Evolutionary conservation across 2,113 vertebrate species (phyloP).

Genomic region (Aepyceros melampus): DNA sequence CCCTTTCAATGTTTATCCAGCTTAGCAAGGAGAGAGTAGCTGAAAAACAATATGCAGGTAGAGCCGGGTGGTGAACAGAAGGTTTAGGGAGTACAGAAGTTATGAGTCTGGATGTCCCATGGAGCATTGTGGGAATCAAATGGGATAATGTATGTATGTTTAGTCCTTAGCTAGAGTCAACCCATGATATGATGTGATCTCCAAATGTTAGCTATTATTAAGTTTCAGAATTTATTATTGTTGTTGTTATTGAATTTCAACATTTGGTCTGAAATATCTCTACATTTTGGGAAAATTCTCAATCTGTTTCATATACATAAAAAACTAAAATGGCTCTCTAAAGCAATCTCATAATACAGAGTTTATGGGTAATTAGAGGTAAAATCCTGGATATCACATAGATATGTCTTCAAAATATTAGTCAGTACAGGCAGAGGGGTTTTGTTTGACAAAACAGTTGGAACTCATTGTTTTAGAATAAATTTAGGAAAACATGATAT

Average conservation of each 20-base stretch:
- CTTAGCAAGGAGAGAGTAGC: not conserved
- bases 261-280: not conserved
- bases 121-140: not conserved
- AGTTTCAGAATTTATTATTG: not conserved
- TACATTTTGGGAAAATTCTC: not conserved
- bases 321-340: not conserved
- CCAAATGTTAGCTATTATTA: not conserved
- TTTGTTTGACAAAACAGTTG: not conserved
- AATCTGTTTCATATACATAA: not conserved
- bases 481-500: not conserved
- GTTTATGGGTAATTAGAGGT: not conserved
- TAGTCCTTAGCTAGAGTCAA: not conserved
- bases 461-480: not conserved
- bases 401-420: not conserved
- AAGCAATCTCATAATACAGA: not conserved
- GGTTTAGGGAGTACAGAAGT: not conserved
- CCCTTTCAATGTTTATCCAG: not conserved
- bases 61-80: not conserved
- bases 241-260: not conserved
- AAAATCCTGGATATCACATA: not conserved
- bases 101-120: not conserved
- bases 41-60: not conserved
- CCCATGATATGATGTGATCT: not conserved
- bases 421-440: not conserved
- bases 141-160: not conserved